phyloP scores from a whole-genome alignment of 2,888 invertebrate genomes.

The Pherbina coryleti region DNA sequence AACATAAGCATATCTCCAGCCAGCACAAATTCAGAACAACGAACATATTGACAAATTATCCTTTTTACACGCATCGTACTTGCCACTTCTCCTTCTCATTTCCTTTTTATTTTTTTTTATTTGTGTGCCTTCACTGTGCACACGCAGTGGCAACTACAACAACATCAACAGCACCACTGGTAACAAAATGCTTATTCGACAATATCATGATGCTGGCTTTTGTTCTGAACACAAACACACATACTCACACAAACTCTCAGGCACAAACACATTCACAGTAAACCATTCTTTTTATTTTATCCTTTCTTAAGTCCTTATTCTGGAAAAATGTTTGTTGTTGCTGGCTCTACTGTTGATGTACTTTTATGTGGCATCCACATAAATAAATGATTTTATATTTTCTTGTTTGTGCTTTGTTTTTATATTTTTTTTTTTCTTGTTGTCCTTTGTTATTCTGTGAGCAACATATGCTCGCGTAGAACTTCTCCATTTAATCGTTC shows the following conservation, averaged over 20 bases:
- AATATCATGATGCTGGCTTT: constrained; percentile 54
- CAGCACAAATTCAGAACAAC: constrained; percentile 59
- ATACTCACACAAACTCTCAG: constrained; percentile 34
- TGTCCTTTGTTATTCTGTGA: constrained; percentile 3
- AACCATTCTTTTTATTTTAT: not conserved
- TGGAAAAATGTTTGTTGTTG: not conserved
- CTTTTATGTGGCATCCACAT: constrained; percentile 34
- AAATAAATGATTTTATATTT: constrained; percentile 36
- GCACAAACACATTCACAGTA: constrained; percentile 1
- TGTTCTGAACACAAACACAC: constrained; percentile 46
- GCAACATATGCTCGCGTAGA: too few relatives aligned
- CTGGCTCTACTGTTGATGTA: constrained; percentile 35
- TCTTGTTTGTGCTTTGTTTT: not conserved
- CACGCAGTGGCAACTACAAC: not conserved
- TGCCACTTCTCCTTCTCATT: constrained; percentile 55
- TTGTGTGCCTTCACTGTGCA: too few relatives aligned
- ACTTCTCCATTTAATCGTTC: too few relatives aligned
- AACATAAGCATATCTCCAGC: constrained; percentile 13
- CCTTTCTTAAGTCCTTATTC: not conserved
- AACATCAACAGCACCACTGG: constrained; percentile 38
- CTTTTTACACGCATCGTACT: constrained; percentile 62
- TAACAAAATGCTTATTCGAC: constrained; percentile 55
- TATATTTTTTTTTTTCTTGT: constrained; percentile 7
- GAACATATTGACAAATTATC: constrained; percentile 65
- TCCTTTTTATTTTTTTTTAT: not conserved